Conservation (phyloP, 2,113 vertebrate species). For the Dipodomys ordii region DNA sequence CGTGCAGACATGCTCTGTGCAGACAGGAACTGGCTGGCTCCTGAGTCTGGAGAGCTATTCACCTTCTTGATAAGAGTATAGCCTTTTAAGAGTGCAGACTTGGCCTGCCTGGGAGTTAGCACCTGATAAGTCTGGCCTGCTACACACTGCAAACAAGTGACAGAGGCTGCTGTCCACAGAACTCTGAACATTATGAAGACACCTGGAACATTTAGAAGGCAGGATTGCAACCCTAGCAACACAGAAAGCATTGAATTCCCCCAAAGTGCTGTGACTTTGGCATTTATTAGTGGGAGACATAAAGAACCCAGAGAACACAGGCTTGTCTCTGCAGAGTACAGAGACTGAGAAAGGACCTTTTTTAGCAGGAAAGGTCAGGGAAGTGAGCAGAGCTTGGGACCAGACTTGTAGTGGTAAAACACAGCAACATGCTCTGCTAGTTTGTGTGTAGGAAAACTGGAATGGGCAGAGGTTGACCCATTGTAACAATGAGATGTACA, state of each 20-base stretch:
- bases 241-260: neutral
- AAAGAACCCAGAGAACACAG: neutral
- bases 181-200: neutral
- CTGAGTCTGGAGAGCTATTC: conserved; percentile 22
- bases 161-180: neutral
- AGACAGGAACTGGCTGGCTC: neutral
- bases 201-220: neutral
- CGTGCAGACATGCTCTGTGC: neutral
- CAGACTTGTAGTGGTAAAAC: neutral
- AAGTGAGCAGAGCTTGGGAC: neutral
- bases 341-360: neutral
- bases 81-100: neutral
- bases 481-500: too few species aligned
- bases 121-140: neutral
- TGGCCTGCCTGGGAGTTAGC: neutral
- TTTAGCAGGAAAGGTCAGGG: neutral
- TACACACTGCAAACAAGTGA: neutral
- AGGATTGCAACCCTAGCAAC: neutral
- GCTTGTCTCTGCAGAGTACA: neutral
- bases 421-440: conserved; percentile 49
- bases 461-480: conserved; percentile 5
- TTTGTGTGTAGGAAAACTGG: neutral
- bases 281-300: neutral
- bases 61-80: neutral
- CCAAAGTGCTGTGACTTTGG: neutral